These are phyloP conservation scores for Podarcis lilfordi DNA, from an alignment of 2,797 vertebrate genomes.

Conservation along the genomic window DNA sequence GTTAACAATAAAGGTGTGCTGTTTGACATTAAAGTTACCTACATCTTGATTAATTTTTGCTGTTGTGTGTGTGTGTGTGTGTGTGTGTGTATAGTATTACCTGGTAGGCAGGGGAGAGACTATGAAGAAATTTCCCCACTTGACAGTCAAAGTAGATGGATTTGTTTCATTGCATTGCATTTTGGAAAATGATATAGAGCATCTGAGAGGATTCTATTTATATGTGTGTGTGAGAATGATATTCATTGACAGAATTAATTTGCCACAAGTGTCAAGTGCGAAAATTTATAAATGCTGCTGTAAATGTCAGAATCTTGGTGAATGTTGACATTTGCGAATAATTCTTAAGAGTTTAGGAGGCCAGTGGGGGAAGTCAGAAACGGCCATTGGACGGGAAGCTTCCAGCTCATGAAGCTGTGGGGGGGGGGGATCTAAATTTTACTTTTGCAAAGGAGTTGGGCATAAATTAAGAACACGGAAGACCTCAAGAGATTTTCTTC, in stretches of 20 bases:
- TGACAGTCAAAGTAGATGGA: slow-evolving; percentile 46
- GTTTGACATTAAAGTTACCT: no score
- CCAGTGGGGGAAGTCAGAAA: not conserved
- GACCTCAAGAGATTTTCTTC: not conserved
- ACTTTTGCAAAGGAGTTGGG: not conserved
- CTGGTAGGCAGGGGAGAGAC: not conserved
- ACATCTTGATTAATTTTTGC: not conserved
- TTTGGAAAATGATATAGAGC: slow-evolving; percentile 45
- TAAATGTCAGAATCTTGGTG: not conserved
- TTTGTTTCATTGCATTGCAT: slow-evolving; percentile 43
- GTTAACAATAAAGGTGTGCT: no score
- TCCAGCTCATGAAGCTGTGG: not conserved
- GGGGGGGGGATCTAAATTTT: not conserved
- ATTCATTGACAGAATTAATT: not conserved
- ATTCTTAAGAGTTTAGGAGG: not conserved
- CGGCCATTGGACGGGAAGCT: not conserved
- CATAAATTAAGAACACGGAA: not conserved
- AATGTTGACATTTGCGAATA: slow-evolving; percentile 1
- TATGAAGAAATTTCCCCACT: slow-evolving; percentile 59
- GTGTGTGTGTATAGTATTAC: not conserved
- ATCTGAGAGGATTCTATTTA: slow-evolving; percentile 55
- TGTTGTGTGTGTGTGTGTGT: no score
- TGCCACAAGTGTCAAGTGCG: not conserved
- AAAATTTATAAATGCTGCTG: not conserved
- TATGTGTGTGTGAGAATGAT: not conserved